phyloP scores from a whole-genome alignment of 2,797 vertebrate genomes.

The Oreochromis mossambicus region DNA sequence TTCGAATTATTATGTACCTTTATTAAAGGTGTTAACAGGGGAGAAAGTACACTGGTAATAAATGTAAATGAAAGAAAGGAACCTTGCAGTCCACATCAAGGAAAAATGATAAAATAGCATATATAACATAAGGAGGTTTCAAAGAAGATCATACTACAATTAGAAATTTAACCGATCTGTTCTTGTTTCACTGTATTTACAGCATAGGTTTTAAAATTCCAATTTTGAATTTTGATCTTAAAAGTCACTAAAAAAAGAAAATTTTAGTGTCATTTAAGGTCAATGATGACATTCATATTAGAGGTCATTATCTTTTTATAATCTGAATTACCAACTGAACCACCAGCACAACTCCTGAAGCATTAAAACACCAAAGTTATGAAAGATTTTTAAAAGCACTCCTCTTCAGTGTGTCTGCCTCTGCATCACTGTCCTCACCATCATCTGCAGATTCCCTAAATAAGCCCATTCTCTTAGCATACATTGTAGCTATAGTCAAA shows the following conservation, averaged over 20 bases:
- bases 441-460: background rate
- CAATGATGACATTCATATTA: background rate
- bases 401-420: background rate
- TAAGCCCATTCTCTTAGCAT: background rate
- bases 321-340: background rate
- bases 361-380: background rate
- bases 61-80: background rate
- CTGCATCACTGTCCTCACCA: background rate
- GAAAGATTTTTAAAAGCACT: accelerated
- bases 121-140: background rate
- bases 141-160: background rate
- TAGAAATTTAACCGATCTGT: background rate
- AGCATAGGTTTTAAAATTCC: background rate
- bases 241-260: background rate
- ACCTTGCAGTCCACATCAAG: background rate
- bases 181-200: background rate
- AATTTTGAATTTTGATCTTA: background rate
- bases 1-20: background rate
- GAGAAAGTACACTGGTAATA: background rate
- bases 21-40: background rate
- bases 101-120: background rate
- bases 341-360: background rate
- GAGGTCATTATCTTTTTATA: background rate
- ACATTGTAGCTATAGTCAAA: background rate
- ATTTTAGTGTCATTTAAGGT: background rate